Conservation (phyloP, 1,140 invertebrate species). For the Thaumatotibia leucotreta region DNA sequence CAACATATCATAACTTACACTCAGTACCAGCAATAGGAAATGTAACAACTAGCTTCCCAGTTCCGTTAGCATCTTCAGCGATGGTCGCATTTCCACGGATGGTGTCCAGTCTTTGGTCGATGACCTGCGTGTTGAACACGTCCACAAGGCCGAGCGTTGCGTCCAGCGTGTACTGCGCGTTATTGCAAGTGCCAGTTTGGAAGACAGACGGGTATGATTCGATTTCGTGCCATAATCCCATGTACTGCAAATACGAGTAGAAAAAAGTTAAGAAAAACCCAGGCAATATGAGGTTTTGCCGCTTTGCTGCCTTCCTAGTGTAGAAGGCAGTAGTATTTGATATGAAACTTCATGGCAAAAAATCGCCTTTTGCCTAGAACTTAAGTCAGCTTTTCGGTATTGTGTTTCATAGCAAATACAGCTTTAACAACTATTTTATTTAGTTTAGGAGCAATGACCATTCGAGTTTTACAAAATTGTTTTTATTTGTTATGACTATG, state of each 20-base stretch:
- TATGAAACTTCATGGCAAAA: no score
- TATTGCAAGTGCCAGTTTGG: conserved; percentile 47
- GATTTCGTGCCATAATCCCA: conserved; percentile 54
- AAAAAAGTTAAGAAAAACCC: no score
- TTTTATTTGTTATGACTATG: no score
- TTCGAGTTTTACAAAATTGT: no score
- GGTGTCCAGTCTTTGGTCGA: conserved; percentile 33
- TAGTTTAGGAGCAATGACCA: no score
- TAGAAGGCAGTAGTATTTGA: no score
- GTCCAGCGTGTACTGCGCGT: conserved; percentile 39
- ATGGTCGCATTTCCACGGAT: conserved; percentile 35
- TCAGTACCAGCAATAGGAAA: conserved; percentile 23
- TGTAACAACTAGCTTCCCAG: conserved; percentile 22
- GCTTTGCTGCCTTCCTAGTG: no score
- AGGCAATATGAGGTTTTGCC: background rate
- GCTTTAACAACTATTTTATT: no score
- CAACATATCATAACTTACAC: no score
- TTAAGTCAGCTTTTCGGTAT: no score
- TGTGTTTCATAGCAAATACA: no score
- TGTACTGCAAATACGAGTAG: conserved; percentile 34
- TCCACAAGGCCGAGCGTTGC: conserved; percentile 26
- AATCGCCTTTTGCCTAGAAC: no score
- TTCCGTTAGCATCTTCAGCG: conserved; percentile 17
- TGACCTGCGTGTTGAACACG: conserved; percentile 56
- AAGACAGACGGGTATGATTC: conserved; percentile 44